These are phyloP conservation scores for Drosophila aff. DNA, from an alignment of 1,140 invertebrate species.

Conservation along the genomic window DNA sequence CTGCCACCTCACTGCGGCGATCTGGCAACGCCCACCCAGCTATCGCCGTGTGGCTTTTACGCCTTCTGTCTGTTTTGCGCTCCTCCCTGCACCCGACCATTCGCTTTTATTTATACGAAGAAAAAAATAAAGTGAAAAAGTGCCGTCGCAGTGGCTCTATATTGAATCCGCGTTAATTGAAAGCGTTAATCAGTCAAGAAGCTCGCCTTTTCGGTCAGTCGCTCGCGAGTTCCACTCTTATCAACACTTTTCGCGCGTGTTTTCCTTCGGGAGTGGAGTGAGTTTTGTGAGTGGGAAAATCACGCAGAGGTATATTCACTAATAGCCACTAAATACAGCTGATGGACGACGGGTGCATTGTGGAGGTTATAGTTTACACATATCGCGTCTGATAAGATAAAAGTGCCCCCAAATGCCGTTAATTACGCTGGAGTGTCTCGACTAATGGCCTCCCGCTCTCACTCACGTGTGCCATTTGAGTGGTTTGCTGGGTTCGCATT, in stretches of 20 bases:
- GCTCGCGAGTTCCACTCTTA: constrained; percentile 30
- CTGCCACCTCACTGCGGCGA: background rate
- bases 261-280: constrained; percentile 58
- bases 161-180: constrained; percentile 74
- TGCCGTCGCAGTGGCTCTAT: constrained; percentile 43
- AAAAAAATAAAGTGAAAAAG: constrained; percentile 24
- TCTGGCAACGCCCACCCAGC: constrained; percentile 62
- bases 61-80: constrained; percentile 45
- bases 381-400: constrained; percentile 52
- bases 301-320: background rate
- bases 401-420: constrained; percentile 24
- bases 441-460: too few relatives aligned
- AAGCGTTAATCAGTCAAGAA: constrained; percentile 71
- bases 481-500: background rate
- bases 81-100: constrained; percentile 51
- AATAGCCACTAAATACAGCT: constrained; percentile 22
- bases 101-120: constrained; percentile 74
- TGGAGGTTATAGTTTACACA: constrained; percentile 19
- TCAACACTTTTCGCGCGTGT: constrained; percentile 56
- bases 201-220: constrained; percentile 32
- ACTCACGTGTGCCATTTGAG: constrained; percentile 51
- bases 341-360: constrained; percentile 16
- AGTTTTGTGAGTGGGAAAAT: constrained; percentile 13
- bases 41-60: constrained; percentile 36
- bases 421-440: background rate